Percentiles rank a stretch among this genome's conserved stretches.
phyloP scores from a whole-genome alignment of 2,113 vertebrate genomes.

The Lampris megalopsis region DNA sequence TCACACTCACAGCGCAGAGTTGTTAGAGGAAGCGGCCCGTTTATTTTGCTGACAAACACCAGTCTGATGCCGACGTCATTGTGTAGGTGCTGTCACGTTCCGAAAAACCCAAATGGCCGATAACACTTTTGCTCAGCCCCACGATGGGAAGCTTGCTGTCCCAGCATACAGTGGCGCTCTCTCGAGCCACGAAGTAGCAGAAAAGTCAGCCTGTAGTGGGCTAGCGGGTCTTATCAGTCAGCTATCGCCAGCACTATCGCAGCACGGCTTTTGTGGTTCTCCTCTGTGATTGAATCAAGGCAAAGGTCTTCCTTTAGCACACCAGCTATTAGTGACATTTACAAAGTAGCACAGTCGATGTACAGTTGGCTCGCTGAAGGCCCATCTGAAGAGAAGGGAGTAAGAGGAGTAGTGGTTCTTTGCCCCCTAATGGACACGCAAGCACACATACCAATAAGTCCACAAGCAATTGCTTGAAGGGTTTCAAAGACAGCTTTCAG shows the following conservation, averaged over 20 bases:
- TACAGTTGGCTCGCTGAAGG: neutral
- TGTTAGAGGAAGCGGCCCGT: conserved; percentile 20
- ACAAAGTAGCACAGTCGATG: neutral
- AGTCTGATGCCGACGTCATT: conserved; percentile 28
- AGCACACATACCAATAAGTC: neutral
- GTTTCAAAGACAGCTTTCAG: neutral
- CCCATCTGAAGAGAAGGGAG: neutral
- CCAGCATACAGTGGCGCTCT: neutral
- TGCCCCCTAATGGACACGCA: neutral
- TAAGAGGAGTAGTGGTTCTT: neutral
- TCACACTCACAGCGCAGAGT: neutral
- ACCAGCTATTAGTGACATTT: neutral
- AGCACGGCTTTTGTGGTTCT: conserved; percentile 19
- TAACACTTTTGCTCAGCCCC: neutral
- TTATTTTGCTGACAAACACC: conserved; percentile 37
- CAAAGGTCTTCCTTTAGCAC: conserved; percentile 22
- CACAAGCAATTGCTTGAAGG: neutral
- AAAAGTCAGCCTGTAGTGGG: conserved; percentile 6
- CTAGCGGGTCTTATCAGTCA: neutral
- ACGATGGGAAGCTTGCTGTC: neutral
- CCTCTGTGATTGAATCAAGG: conserved; percentile 10
- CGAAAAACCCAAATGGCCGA: neutral
- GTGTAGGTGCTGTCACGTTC: neutral
- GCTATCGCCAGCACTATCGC: conserved; percentile 8
- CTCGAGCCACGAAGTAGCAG: neutral